phyloP scores from a whole-genome alignment of 2,888 invertebrate genomes.

The Meteorus cinctellus region DNA sequence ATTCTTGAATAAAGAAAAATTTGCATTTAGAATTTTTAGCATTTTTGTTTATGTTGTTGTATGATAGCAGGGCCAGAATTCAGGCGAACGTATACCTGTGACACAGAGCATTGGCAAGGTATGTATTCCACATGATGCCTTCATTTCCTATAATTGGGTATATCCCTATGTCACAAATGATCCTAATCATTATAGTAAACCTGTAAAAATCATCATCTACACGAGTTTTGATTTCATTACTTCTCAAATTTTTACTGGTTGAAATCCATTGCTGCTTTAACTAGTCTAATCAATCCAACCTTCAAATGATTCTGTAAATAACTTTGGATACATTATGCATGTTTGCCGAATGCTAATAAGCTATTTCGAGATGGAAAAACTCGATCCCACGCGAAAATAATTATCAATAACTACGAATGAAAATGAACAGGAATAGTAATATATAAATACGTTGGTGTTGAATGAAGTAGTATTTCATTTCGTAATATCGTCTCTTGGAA shows the following conservation, averaged over 20 bases:
- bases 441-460: neutral
- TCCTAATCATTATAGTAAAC: neutral
- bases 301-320: neutral
- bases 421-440: neutral
- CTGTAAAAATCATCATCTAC: neutral
- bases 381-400: neutral
- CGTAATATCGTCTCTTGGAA: neutral
- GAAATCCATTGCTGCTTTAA: conserved; percentile 4
- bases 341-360: neutral
- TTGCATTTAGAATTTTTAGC: conserved; percentile 66
- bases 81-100: conserved; percentile 69
- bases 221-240: too few species aligned
- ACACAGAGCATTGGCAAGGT: conserved; percentile 67
- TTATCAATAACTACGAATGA: neutral
- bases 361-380: neutral
- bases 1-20: conserved; percentile 49
- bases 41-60: conserved; percentile 72
- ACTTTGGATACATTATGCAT: neutral
- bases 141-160: conserved; percentile 6
- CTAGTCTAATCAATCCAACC: conserved; percentile 34
- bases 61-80: conserved; percentile 72
- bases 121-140: conserved; percentile 59
- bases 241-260: too few species aligned
- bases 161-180: too few species aligned
- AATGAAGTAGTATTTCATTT: neutral